phyloP scores from a whole-genome alignment of 2,797 vertebrate species.

The Triplophysa yarkandensis region DNA sequence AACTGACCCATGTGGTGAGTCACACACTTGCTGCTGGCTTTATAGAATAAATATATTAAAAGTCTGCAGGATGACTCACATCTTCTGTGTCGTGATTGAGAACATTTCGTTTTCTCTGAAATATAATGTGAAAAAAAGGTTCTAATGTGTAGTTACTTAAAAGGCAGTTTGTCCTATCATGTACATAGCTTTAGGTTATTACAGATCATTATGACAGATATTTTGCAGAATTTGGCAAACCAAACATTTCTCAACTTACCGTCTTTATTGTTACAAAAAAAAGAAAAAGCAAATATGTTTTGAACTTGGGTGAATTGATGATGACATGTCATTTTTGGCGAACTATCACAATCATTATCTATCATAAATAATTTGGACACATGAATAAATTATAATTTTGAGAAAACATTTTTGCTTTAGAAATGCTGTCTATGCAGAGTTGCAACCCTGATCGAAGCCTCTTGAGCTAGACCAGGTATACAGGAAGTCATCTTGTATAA shows the following conservation, averaged over 20 bases:
- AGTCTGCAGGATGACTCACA: constrained; percentile 35
- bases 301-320: too few relatives aligned
- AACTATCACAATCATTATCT: too few relatives aligned
- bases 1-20: neutral
- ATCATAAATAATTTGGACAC: too few relatives aligned
- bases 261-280: too few relatives aligned
- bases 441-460: neutral
- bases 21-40: constrained; percentile 9
- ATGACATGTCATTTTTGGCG: too few relatives aligned
- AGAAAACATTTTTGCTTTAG: neutral
- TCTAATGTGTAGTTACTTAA: neutral
- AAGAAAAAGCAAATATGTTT: too few relatives aligned
- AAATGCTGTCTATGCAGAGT: neutral
- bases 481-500: neutral
- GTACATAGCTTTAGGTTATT: neutral
- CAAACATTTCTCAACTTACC: too few relatives aligned
- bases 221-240: too few relatives aligned
- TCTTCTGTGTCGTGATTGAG: neutral
- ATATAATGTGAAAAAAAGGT: neutral
- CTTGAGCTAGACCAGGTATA: neutral
- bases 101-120: neutral
- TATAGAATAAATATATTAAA: neutral
- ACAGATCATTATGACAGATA: too few relatives aligned
- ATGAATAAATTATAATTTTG: too few relatives aligned
- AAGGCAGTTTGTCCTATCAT: neutral